Evolutionary conservation across 1,140 invertebrate species (phyloP), one percentile per base, ranked within the genome.

Genomic region (Chironomus tepperi): DNA sequence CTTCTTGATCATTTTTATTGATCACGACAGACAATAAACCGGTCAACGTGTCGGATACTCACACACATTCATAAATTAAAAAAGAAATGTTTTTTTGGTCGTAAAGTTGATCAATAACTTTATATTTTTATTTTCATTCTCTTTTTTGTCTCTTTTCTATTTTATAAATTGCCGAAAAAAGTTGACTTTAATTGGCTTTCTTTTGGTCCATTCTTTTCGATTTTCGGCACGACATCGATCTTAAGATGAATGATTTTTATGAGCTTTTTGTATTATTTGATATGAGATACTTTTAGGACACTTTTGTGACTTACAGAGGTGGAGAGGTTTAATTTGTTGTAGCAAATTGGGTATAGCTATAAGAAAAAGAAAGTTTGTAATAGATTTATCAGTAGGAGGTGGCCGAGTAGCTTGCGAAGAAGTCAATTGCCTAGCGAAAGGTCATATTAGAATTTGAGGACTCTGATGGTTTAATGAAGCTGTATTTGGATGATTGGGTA

Each of bases 221-320:
- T 57, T 34, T 34, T 34, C 24, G 24, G 24, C 24, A 34, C 24
- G 47, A 57, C 47, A 57, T 57, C 47, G 47, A 57, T 15, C 47
- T 12, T n/a, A 57, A n/a, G 47, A 57, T 57, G 47, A 57, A 57
- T 57, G 47, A 57, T 57, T 57, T n/a, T 57, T 57, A 57, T 57
- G 47, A 57, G 9, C 47, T 57, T 57, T 57, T 10, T 47, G 43
- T 47, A 47, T 47, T 47, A 34, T 34, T 34, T 5, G 24, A 34
- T 34, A 2, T 34, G 24, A 34, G 24, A 34, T 34, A 34, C 24
- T 34, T 34, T 34, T 34, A 5, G 1, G 24, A 34, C 24, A 2
- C 24, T 34, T 5, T 34, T 34, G 24, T 34, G 24, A 5, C 5
- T 34, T 34, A 5, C 24, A 34, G 24, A 34, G 24, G 24, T 34